phyloP scores from a whole-genome alignment of 2,113 vertebrate species.

The Psammodynastes pulverulentus region DNA sequence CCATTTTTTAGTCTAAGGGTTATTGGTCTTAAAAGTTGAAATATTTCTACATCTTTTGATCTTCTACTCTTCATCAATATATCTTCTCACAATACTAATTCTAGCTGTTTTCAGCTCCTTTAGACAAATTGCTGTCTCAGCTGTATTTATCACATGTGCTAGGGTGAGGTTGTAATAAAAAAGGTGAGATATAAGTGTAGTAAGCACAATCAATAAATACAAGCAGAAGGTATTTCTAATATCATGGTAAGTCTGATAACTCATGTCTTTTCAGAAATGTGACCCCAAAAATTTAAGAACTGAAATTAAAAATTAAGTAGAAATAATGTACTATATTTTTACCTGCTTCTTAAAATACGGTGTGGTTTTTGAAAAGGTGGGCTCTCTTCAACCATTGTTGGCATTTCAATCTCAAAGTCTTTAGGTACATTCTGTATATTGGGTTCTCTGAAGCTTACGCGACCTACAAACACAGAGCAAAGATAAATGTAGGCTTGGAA shows the following conservation, averaged over 20 bases:
- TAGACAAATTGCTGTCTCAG: neutral
- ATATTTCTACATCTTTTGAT: neutral
- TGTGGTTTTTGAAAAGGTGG: slow-evolving; percentile 72
- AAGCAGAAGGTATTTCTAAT: neutral
- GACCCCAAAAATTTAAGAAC: neutral
- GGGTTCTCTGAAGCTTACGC: slow-evolving; percentile 90
- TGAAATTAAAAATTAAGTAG: neutral
- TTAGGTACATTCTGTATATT: slow-evolving; percentile 97
- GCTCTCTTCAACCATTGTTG: slow-evolving; percentile 80
- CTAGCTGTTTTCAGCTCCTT: neutral
- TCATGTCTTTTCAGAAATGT: neutral
- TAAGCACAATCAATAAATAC: neutral
- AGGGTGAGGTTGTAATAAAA: neutral
- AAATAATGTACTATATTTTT: neutral
- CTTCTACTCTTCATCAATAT: neutral
- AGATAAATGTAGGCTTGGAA: neutral
- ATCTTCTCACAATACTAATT: neutral
- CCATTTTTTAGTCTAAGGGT: neutral
- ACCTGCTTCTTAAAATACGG: slow-evolving; percentile 59
- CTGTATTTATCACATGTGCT: neutral
- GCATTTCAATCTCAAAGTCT: slow-evolving; percentile 94
- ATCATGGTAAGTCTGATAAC: neutral
- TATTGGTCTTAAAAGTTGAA: neutral
- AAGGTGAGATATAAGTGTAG: neutral
- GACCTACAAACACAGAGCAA: slow-evolving; percentile 72